These are phyloP conservation scores for Platynereis dumerilii DNA, from an alignment of 2,888 invertebrate species.

Conservation along the genomic window DNA sequence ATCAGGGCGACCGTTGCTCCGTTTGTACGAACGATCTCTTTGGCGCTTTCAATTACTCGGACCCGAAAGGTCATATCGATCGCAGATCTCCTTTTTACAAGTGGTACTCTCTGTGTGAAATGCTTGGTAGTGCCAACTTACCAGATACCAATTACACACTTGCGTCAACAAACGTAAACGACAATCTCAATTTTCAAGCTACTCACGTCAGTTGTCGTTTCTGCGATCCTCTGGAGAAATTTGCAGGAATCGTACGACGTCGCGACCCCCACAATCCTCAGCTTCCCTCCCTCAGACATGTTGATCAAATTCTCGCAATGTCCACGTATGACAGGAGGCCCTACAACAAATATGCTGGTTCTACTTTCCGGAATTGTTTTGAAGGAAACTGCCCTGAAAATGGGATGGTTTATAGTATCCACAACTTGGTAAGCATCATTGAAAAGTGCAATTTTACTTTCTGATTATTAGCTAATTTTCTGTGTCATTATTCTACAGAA, in stretches of 20 bases:
- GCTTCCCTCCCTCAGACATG: slow-evolving; percentile 11
- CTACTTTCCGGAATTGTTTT: slow-evolving; percentile 20
- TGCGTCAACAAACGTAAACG: not conserved
- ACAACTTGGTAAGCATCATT: slow-evolving; percentile 18
- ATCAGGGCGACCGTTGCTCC: slow-evolving; percentile 18
- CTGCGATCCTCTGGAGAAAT: not conserved
- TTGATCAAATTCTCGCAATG: slow-evolving; percentile 11
- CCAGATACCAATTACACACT: not conserved
- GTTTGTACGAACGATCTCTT: slow-evolving; percentile 30
- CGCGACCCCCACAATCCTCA: slow-evolving; percentile 1
- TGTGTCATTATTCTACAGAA: too few species aligned
- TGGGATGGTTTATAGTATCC: slow-evolving; percentile 16
- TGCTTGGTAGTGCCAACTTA: not conserved
- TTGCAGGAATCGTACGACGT: slow-evolving; percentile 6
- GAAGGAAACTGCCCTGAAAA: slow-evolving; percentile 17
- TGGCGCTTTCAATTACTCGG: slow-evolving; percentile 12
- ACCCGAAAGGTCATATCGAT: slow-evolving; percentile 6
- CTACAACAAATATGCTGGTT: slow-evolving; percentile 10
- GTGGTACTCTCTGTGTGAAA: not conserved
- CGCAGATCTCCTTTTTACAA: slow-evolving; percentile 1
- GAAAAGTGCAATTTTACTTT: too few species aligned
- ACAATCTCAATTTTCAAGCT: too few species aligned
- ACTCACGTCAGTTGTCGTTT: not conserved
- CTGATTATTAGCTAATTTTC: too few species aligned
- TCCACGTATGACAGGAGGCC: slow-evolving; percentile 15